phyloP scores from a whole-genome alignment of 2,113 vertebrate genomes.

The Ceyx melanurus region DNA sequence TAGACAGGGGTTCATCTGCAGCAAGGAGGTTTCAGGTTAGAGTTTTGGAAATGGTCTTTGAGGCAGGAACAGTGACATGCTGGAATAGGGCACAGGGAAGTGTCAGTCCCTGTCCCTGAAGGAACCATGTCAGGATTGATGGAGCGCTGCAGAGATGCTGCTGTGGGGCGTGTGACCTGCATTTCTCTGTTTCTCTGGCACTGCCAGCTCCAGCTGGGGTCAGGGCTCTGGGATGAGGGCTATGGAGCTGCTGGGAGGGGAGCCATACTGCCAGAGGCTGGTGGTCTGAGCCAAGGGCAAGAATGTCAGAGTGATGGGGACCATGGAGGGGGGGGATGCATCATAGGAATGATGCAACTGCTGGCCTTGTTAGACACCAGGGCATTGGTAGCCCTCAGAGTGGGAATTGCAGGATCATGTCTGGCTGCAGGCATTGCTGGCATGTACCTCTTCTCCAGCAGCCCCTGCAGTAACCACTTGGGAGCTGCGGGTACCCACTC shows the following conservation, averaged over 20 bases:
- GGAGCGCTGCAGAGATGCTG: not conserved
- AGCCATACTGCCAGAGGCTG: rapidly evolving
- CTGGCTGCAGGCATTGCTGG: not conserved
- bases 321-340: not conserved
- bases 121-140: slow-evolving; percentile 8
- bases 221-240: not conserved
- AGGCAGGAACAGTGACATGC: not conserved
- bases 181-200: not conserved
- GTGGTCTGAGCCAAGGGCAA: not conserved
- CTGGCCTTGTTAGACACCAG: rapidly evolving
- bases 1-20: not conserved
- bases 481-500: not conserved
- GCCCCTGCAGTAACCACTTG: not conserved
- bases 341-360: rapidly evolving
- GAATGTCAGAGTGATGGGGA: not conserved
- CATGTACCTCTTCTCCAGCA: rapidly evolving
- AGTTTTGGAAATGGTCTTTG: not conserved
- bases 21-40: not conserved
- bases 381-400: rapidly evolving
- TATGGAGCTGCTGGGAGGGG: not conserved
- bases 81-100: not conserved
- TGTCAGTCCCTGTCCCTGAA: not conserved
- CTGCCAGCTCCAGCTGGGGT: slow-evolving; percentile 8
- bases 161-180: not conserved
- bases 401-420: not conserved